Conservation (phyloP, 2,888 invertebrate genomes). For the Ochropleura plecta region DNA sequence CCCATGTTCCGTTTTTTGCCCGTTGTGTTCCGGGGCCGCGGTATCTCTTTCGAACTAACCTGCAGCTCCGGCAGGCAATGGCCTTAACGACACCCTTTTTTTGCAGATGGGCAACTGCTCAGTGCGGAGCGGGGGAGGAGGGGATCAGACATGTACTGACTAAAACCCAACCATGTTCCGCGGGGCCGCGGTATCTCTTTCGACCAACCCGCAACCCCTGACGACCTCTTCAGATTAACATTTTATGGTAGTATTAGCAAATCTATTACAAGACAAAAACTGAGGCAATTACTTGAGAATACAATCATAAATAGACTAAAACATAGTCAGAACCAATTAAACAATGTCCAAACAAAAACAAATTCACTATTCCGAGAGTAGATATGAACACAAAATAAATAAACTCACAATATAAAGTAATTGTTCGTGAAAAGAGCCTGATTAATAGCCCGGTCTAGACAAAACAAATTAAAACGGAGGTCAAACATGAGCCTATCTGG, state of each 20-base stretch:
- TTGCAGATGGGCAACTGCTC: too few species aligned
- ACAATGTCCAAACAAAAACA: slow-evolving; percentile 3
- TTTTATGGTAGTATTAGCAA: not conserved
- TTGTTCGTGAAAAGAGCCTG: slow-evolving; percentile 35
- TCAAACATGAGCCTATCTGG: slow-evolving; percentile 36
- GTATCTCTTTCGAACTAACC: too few species aligned
- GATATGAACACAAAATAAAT: slow-evolving; percentile 31
- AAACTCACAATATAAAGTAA: slow-evolving; percentile 45
- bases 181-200: too few species aligned
- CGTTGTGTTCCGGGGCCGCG: too few species aligned
- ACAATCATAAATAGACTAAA: not conserved
- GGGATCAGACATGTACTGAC: too few species aligned
- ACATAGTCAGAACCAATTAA: not conserved
- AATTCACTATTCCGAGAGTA: not conserved
- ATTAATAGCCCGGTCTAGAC: slow-evolving; percentile 57
- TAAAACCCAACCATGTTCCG: too few species aligned
- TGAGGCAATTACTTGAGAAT: not conserved
- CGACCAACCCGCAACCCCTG: too few species aligned
- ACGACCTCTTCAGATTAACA: too few species aligned
- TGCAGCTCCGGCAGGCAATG: too few species aligned
- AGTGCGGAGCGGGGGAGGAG: too few species aligned
- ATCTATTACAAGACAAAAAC: not conserved
- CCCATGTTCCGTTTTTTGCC: too few species aligned
- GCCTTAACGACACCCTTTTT: too few species aligned
- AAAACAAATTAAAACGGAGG: slow-evolving; percentile 55